phyloP scores from a whole-genome alignment of 2,113 vertebrate genomes.

The Budorcas taxicolor region DNA sequence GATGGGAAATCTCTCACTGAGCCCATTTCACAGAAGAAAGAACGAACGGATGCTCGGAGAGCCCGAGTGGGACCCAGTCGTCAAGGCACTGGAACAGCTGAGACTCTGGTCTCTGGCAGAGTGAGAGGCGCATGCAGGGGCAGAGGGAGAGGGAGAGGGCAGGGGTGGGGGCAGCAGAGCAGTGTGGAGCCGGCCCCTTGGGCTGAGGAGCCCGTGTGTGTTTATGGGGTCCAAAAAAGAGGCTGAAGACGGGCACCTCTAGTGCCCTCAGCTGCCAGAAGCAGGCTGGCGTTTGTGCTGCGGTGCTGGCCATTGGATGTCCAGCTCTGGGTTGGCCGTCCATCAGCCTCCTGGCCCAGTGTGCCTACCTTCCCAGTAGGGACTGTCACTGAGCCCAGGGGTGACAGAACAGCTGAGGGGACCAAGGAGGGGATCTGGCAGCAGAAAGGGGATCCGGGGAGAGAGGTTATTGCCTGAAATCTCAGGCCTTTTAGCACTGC shows the following conservation, averaged over 20 bases:
- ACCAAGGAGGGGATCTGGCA: background rate
- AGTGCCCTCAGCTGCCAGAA: conserved; percentile 69
- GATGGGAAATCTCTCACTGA: background rate
- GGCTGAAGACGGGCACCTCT: background rate
- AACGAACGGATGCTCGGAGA: background rate
- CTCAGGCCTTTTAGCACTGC: background rate
- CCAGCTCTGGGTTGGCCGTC: background rate
- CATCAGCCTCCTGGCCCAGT: background rate
- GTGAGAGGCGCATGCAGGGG: background rate
- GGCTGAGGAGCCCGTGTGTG: conserved; percentile 65
- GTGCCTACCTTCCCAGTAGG: background rate
- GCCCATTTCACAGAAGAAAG: background rate
- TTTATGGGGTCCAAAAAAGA: conserved; percentile 44
- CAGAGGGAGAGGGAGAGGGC: conserved; percentile 46
- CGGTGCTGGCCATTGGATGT: conserved; percentile 55
- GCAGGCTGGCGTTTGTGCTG: conserved; percentile 59
- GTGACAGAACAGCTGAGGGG: background rate
- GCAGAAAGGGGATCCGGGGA: background rate
- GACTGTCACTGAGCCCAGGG: background rate
- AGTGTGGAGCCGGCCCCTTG: conserved; percentile 73
- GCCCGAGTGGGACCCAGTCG: accelerated
- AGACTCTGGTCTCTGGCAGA: background rate
- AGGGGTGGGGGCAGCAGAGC: background rate
- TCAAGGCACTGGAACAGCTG: background rate
- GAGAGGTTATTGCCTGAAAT: background rate